Evolutionary conservation across 2,797 vertebrate genomes (phyloP), one percentile per base, ranked within the genome.

Genomic region (Molossus molossus): DNA sequence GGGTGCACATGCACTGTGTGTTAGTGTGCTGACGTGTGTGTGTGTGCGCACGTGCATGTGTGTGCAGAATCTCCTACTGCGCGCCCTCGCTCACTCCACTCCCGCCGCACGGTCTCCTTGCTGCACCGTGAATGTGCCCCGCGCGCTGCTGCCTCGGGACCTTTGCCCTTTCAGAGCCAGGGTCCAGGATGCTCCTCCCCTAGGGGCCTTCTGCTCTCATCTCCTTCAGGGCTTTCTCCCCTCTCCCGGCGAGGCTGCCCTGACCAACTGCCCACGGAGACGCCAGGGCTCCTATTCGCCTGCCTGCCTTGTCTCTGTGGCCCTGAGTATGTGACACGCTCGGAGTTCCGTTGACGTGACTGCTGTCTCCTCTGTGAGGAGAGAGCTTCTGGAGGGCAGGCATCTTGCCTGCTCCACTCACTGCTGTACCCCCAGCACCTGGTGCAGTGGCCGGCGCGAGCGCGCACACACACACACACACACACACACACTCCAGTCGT

Each of bases 291-390:
- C 57, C 45, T 18, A 0, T 40, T 20, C 29, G 33, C 17, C 81
- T 37, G 1, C 29, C 10, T 8, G 3, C 1, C 10, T 23, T 21
- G 1, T 12, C 29, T n/a, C 81, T 13, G 4, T 0, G 18, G 72
- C 64, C n/a, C 10, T 48, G 33, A 48, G 64, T 20, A 40, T 0
- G 9, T 9, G 40, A 27, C 64, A 6, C 4, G 11, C 55, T 0
- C 4, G 0, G 0, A 12, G 23, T 10, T 40, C 17, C 9, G 29
- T 60, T 81, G 14, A 13, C 27, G 15, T 64, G 20, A 18, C 48
- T 9, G 5, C 57, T 18, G 20, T 11, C 50, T 25, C 77, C 27
- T 18, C 48, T 6, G 0, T 7, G 12, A 48, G 82, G 33, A 25
- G 0, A 0, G 1, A 40, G 50, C 79, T 55, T 27, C 60, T 0